Evolutionary conservation across 1,140 invertebrate species (phyloP), one percentile per base, ranked within the genome.

Genomic region (Sinella curviseta): DNA sequence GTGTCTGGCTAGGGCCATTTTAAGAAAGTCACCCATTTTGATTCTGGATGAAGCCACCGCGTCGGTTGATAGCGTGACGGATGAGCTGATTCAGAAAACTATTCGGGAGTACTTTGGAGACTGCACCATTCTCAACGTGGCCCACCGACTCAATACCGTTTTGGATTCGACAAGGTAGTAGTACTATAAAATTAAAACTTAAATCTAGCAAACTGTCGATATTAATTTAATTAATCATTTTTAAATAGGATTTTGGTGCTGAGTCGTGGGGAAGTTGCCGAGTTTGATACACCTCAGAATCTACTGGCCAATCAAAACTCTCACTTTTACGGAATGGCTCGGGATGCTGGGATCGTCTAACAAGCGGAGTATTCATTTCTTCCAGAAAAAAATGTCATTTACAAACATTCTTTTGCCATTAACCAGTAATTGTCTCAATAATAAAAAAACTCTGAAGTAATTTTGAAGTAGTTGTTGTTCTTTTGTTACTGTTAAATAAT

Each of bases 81-180:
- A 94, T 86, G 89, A 89, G 36, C 84, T 93, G 2, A 94, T 94
- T 76, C 93, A 94, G 84, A 89, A 89, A 78, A 92, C 93, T 0
- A 94, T 94, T 48, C 88, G 92, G 36, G 86, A 87, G 0, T 92
- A 93, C 81, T 95, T 95, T 83, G 87, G 87, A 0, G 86, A 90
- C 1, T 95, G 93, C 84, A 95, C 94, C 0, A 93, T 95, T 0
- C 85, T 95, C 16, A 95, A 94, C 0, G 94, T 96, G 34, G 94
- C 94, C 4, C 94, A 95, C 88, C 89, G 94, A 20, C 86, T 95
- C 1, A 91, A 94, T 81, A 95, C 93, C 0, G 91, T 95, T 30
- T 92, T 94, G 89, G 93, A 95, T 33, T 70, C 65, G 30, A 70
- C 65, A 14, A 60, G 55, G n/a, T 60, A 48, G n/a, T 60, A 26